A percentile compares a stretch with the other conserved stretches of the same genome.
These are phyloP conservation scores for Vanessa cardui DNA, from an alignment of 2,888 invertebrate species.

Conservation along the genomic window DNA sequence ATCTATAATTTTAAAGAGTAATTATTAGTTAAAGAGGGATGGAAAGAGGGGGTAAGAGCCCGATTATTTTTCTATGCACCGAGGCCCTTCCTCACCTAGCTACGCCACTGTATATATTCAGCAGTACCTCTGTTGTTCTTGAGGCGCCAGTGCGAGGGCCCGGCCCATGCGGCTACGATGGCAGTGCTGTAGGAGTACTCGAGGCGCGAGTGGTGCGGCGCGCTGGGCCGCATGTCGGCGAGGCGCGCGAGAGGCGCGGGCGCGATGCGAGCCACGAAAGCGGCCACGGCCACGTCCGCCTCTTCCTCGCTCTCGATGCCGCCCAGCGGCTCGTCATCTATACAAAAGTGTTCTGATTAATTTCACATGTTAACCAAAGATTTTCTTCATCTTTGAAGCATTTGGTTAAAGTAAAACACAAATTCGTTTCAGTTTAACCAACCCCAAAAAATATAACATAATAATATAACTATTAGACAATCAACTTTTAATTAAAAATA, in stretches of 20 bases:
- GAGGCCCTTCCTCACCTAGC: too few relatives aligned
- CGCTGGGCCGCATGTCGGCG: constrained; percentile 82
- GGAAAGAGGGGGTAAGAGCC: too few relatives aligned
- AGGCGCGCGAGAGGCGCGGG: constrained; percentile 55
- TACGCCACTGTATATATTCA: too few relatives aligned
- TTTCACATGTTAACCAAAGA: not conserved
- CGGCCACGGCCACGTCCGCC: constrained; percentile 67
- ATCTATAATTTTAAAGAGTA: too few relatives aligned
- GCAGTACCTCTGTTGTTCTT: constrained; percentile 73
- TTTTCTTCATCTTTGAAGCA: too few relatives aligned
- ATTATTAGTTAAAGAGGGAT: too few relatives aligned
- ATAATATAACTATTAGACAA: too few relatives aligned
- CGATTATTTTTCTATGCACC: too few relatives aligned
- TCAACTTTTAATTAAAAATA: too few relatives aligned
- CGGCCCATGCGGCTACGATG: constrained; percentile 87
- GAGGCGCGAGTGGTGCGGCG: constrained; percentile 72
- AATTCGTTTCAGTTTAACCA: too few relatives aligned
- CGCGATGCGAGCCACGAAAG: constrained; percentile 50
- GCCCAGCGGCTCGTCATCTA: constrained; percentile 73
- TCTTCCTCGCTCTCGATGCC: constrained; percentile 75
- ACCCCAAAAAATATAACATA: too few relatives aligned
- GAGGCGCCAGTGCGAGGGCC: constrained; percentile 92
- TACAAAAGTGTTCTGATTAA: not conserved
- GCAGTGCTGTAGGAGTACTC: constrained; percentile 88
- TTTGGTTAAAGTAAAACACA: too few relatives aligned